phyloP scores from a whole-genome alignment of 1,140 invertebrate genomes.

The Carcinoscorpius rotundicauda region DNA sequence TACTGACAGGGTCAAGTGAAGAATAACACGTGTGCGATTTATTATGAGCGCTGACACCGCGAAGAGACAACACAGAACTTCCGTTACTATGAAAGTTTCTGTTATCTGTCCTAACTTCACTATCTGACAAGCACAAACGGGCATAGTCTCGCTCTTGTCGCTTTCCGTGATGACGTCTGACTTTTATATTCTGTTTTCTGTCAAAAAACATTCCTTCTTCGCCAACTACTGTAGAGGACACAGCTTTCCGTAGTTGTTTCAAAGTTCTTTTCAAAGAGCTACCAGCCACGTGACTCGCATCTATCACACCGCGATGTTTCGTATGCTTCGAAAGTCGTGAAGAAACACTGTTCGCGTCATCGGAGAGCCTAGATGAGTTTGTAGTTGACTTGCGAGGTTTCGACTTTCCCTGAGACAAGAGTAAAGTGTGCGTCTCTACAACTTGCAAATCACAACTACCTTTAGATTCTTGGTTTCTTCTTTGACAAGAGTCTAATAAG shows the following conservation, averaged over 20 bases:
- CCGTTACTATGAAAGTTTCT: background rate
- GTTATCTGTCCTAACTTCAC: constrained; percentile 13
- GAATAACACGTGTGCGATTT: background rate
- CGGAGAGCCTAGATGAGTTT: no score
- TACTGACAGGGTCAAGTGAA: background rate
- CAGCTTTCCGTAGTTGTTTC: constrained; percentile 16
- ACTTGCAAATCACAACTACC: no score
- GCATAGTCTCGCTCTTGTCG: constrained; percentile 11
- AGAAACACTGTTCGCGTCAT: no score
- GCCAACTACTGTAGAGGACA: constrained; percentile 10
- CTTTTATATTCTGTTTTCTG: background rate
- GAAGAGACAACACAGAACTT: background rate
- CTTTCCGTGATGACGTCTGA: constrained; percentile 2
- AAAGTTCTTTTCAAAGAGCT: constrained; percentile 18
- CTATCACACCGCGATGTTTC: no score
- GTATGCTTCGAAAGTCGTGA: no score
- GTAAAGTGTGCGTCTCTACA: no score
- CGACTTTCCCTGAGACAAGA: no score
- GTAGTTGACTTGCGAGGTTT: no score
- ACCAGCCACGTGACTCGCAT: constrained; percentile 2
- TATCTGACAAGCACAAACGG: constrained; percentile 20
- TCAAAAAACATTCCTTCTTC: constrained; percentile 3
- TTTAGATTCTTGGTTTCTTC: no score
- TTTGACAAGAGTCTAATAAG: no score
- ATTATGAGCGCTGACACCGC: background rate